phyloP scores from a whole-genome alignment of 2,888 invertebrate species.

The Hermaeophaga mercurialis region DNA sequence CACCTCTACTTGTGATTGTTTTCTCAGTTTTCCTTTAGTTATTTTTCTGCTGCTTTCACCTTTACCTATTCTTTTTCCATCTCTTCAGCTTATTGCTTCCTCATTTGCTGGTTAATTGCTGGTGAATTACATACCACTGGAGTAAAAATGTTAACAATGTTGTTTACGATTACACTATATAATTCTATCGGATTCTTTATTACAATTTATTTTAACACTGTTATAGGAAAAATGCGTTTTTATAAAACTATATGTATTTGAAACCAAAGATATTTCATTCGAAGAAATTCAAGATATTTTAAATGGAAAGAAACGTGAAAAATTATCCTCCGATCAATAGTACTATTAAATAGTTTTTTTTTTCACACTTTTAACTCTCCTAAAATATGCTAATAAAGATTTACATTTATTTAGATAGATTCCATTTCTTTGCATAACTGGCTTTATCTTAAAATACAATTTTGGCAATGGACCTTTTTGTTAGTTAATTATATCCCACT shows the following conservation, averaged over 20 bases:
- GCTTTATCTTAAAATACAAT: slow-evolving; percentile 70
- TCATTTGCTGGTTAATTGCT: slow-evolving; percentile 80
- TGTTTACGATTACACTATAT: slow-evolving; percentile 7
- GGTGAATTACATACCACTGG: slow-evolving; percentile 81
- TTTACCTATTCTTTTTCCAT: too few relatives aligned
- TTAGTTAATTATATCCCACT: slow-evolving; percentile 80
- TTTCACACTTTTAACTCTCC: too few relatives aligned
- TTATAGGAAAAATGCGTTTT: slow-evolving; percentile 18
- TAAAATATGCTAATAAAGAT: too few relatives aligned
- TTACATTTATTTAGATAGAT: too few relatives aligned
- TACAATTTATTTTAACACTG: slow-evolving; percentile 39
- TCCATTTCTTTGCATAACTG: slow-evolving; percentile 14
- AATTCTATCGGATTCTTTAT: slow-evolving; percentile 48
- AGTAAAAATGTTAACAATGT: slow-evolving; percentile 61
- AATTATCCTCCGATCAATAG: too few relatives aligned
- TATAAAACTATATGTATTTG: neutral
- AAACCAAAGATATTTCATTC: neutral
- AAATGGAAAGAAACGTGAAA: neutral
- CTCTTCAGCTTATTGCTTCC: too few relatives aligned
- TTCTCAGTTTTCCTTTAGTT: too few relatives aligned
- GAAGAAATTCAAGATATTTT: slow-evolving; percentile 6
- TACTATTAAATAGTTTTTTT: too few relatives aligned
- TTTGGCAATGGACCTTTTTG: slow-evolving; percentile 73
- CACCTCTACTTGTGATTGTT: too few relatives aligned
- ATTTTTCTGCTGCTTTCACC: too few relatives aligned